Conservation (phyloP, 2,888 invertebrate genomes). For the Xestia rhomboidea region DNA sequence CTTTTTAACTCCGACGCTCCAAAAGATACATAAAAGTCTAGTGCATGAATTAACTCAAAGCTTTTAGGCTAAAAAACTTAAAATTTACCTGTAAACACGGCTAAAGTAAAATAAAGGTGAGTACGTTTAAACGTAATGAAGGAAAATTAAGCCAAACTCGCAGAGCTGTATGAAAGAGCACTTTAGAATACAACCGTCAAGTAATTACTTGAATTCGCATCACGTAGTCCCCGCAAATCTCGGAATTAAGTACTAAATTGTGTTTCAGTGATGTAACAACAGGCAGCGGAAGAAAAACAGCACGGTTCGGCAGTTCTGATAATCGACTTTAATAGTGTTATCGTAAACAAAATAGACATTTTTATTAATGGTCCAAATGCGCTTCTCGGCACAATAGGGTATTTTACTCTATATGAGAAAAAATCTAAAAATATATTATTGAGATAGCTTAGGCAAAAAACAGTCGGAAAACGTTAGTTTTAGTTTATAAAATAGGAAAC, state of each 20-base stretch:
- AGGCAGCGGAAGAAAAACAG: constrained; percentile 28
- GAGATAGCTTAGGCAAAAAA: no score
- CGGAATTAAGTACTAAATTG: constrained; percentile 53
- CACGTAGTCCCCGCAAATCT: constrained; percentile 44
- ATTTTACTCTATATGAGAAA: no score
- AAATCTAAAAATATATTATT: no score
- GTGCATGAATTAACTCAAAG: constrained; percentile 13
- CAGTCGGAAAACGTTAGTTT: no score
- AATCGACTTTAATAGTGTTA: constrained; percentile 12
- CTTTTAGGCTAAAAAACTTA: neutral
- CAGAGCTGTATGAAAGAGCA: constrained; percentile 24
- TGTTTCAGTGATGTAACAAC: constrained; percentile 31
- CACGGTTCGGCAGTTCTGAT: constrained; percentile 9
- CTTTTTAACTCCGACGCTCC: neutral
- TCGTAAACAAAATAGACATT: constrained; percentile 5
- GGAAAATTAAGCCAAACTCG: constrained; percentile 44
- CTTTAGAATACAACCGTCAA: constrained; percentile 38
- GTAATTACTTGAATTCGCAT: constrained; percentile 57
- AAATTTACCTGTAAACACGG: constrained; percentile 11
- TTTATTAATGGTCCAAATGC: neutral
- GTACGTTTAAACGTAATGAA: constrained; percentile 42
- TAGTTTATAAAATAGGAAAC: no score
- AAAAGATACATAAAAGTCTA: neutral
- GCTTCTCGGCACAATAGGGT: neutral
- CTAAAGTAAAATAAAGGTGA: constrained; percentile 17